phyloP scores from a whole-genome alignment of 1,140 invertebrate species.

The Eupeodes corollae region DNA sequence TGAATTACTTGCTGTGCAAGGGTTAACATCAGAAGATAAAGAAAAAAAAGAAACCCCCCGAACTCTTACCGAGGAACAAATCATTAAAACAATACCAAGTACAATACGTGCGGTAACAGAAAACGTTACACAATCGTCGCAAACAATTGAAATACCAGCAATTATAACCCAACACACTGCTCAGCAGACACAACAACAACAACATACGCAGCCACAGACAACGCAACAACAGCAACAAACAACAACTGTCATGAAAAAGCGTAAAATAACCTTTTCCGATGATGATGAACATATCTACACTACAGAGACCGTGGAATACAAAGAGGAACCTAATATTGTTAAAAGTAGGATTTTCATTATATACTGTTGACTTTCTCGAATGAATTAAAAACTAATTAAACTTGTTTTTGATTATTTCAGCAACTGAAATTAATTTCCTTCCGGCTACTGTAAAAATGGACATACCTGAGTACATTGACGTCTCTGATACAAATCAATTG shows the following conservation, averaged over 20 bases:
- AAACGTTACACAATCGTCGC: conserved; percentile 22
- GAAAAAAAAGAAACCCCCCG: conserved; percentile 28
- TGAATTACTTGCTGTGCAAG: conserved; percentile 77
- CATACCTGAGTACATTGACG: conserved; percentile 34
- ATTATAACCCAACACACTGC: conserved; percentile 8
- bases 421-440: conserved; percentile 31
- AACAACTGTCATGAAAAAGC: conserved; percentile 22
- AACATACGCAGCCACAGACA: conserved; percentile 3
- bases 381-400: background rate
- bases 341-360: conserved; percentile 17
- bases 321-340: conserved; percentile 32
- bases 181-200: conserved; percentile 24
- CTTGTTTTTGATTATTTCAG: conserved; percentile 10
- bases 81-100: conserved; percentile 35
- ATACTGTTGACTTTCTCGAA: background rate
- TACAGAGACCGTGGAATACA: conserved; percentile 34
- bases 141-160: conserved; percentile 32
- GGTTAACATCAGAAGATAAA: conserved; percentile 53
- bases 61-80: conserved; percentile 31
- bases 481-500: conserved; percentile 23
- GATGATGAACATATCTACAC: conserved; percentile 36
- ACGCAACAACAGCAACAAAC: conserved; percentile 25
- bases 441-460: conserved; percentile 33
- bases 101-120: conserved; percentile 32
- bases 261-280: conserved; percentile 34